Base-by-base conservation (phyloP, 2,888 invertebrate genomes). In the Dastarcus helophoroides region DNA sequence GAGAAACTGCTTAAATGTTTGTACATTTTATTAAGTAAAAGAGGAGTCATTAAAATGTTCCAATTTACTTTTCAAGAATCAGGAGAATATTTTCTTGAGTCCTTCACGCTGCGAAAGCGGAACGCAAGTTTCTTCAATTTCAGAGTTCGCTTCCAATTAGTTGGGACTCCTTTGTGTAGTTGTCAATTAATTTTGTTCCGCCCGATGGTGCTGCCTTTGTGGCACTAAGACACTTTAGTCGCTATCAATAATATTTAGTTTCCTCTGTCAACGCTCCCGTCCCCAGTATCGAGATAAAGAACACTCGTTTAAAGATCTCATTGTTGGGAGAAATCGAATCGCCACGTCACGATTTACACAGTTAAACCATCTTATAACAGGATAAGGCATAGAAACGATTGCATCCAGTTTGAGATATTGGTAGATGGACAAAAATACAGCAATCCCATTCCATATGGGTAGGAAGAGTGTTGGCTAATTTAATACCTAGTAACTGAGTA, bases 241-340 rank as follows among this genome's bases (percentile, higher is more conserved):
- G 13, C 11, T 4, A 19, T 4, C 14, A 22, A 29, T 33, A 26
- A 33, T 26, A 28, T 29, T 25, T 15, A 26, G 33, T 33, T 33
- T 14, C 26, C 8, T 24, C 19, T 23, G 16, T 15, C 14, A 14
- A 11, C 9, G 11, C 12, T 19, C 17, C 19, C 19, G 32, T 35
- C 39, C 32, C 24, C 26, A 28, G 24, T 37, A 36, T 38, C 37
- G 36, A 41, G 38, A 39, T 31, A 35, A 39, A 36, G 39, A 36
- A 39, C 26, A 32, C 35, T 28, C 14, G 27, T 29, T 17, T 17
- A n/a, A 17, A 17, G 19, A 17, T 17, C 19, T 17, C 19, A 17
- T 17, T 17, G 19, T 17, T 6, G n/a, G 6, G n/a, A 17, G 19
- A 17, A 17, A 17, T 17, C 19, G 19, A 17, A 17, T 17, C 19